Conservation (phyloP, 1,140 invertebrate genomes). For the Penaeus chinensis region DNA sequence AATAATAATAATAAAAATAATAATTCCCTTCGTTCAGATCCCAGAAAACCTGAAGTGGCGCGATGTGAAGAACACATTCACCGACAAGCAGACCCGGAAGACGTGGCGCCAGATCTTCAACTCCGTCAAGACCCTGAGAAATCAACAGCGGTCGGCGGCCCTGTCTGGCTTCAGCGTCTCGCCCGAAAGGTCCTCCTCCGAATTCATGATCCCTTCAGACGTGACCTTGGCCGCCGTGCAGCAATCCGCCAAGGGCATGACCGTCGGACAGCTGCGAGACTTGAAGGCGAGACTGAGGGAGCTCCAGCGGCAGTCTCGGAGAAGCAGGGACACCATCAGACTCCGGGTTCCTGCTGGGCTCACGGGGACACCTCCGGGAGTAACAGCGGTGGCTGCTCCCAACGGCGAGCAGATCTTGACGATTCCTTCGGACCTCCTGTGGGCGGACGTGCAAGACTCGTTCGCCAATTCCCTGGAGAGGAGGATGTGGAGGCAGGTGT, state of each 20-base stretch:
- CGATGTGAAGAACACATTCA: background rate
- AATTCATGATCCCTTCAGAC: background rate
- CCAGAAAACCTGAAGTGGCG: background rate
- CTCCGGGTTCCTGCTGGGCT: background rate
- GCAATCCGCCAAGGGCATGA: background rate
- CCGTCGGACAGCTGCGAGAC: background rate
- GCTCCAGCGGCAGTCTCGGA: background rate
- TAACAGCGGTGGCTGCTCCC: background rate
- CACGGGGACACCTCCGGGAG: background rate
- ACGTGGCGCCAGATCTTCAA: conserved; percentile 20
- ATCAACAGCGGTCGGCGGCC: background rate
- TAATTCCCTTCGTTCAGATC: background rate
- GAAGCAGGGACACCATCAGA: background rate
- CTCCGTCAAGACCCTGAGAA: background rate
- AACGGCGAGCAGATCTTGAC: background rate
- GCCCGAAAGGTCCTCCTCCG: background rate
- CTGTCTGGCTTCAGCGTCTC: background rate
- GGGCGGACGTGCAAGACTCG: background rate
- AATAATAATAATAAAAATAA: too few species aligned
- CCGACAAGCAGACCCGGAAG: background rate
- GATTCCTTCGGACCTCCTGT: background rate
- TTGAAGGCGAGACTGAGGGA: background rate
- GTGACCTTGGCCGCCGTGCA: background rate
- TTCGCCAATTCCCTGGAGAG: background rate
- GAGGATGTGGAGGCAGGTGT: conserved; percentile 3